These are phyloP conservation scores for Oligia latruncula DNA, from an alignment of 2,888 invertebrate genomes.

Conservation along the genomic window DNA sequence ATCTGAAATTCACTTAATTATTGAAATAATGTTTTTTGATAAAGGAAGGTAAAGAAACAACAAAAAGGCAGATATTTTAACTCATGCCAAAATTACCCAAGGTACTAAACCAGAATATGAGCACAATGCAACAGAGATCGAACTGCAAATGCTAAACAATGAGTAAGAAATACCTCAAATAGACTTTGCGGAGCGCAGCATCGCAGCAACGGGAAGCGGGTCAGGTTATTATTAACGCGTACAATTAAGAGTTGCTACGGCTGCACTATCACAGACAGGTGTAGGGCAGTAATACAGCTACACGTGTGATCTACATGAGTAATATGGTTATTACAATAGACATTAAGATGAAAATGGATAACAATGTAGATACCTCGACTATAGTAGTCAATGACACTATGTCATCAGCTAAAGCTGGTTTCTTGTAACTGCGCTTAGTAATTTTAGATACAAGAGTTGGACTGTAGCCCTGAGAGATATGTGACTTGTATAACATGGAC, in stretches of 20 bases:
- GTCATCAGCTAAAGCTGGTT: background rate
- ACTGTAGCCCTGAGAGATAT: background rate
- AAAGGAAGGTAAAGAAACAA: background rate
- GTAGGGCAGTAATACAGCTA: conserved; percentile 51
- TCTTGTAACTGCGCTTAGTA: background rate
- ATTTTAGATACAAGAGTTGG: background rate
- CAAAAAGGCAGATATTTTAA: background rate
- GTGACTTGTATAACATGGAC: background rate
- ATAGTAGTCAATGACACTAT: background rate
- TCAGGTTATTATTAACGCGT: conserved; percentile 67
- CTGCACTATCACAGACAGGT: conserved; percentile 29
- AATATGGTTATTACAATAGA: background rate
- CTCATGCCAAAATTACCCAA: conserved; percentile 4
- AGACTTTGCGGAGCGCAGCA: conserved; percentile 69
- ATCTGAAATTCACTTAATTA: background rate
- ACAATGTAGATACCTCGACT: background rate
- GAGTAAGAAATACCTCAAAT: conserved; percentile 75
- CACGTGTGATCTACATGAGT: conserved; percentile 25
- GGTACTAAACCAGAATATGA: conserved; percentile 35
- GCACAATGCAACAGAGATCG: conserved; percentile 36
- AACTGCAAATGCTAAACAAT: conserved; percentile 68
- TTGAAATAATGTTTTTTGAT: background rate
- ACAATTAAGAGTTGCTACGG: conserved; percentile 64
- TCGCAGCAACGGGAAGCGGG: conserved; percentile 64
- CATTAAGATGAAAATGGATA: background rate